A percentile compares a stretch with the other conserved stretches of the same genome.
Evolutionary conservation across 2,797 vertebrate species (phyloP).

Genomic region (Ctenochaetus hawaiiensis): DNA sequence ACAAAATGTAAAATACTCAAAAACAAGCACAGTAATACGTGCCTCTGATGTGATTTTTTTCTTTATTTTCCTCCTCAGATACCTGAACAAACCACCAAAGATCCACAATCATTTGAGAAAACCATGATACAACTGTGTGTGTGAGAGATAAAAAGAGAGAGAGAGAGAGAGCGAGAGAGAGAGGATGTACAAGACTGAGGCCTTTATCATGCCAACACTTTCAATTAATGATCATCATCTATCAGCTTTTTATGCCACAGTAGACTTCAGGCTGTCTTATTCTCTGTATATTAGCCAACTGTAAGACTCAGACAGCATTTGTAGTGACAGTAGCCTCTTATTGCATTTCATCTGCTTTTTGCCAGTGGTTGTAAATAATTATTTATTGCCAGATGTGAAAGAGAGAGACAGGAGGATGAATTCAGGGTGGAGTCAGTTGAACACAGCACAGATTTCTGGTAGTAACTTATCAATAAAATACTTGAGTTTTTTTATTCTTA

Average conservation of each 20-base stretch:
- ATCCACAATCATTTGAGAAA: slow-evolving; percentile 29
- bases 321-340: slow-evolving; percentile 66
- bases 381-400: slow-evolving; percentile 92
- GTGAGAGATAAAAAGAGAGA: slow-evolving; percentile 1
- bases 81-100: slow-evolving; percentile 78
- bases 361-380: slow-evolving; percentile 94
- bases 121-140: not conserved
- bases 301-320: slow-evolving; percentile 46
- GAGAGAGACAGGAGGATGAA: slow-evolving; percentile 33
- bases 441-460: slow-evolving; percentile 46
- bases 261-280: slow-evolving; percentile 68
- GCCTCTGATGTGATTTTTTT: slow-evolving; percentile 22
- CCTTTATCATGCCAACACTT: slow-evolving; percentile 49
- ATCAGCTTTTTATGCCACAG: slow-evolving; percentile 81
- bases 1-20: not conserved
- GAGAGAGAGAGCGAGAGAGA: slow-evolving; percentile 9
- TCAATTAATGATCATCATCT: slow-evolving; percentile 66
- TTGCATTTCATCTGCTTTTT: slow-evolving; percentile 75
- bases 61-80: slow-evolving; percentile 80
- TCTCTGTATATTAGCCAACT: slow-evolving; percentile 66
- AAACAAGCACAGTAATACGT: not conserved
- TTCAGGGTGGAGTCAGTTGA: slow-evolving; percentile 33
- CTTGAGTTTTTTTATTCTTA: slow-evolving; percentile 11
- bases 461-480: slow-evolving; percentile 71
- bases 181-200: slow-evolving; percentile 23